Base-by-base conservation (phyloP, 2,888 invertebrate genomes). In the Amphimallon solstitiale region DNA sequence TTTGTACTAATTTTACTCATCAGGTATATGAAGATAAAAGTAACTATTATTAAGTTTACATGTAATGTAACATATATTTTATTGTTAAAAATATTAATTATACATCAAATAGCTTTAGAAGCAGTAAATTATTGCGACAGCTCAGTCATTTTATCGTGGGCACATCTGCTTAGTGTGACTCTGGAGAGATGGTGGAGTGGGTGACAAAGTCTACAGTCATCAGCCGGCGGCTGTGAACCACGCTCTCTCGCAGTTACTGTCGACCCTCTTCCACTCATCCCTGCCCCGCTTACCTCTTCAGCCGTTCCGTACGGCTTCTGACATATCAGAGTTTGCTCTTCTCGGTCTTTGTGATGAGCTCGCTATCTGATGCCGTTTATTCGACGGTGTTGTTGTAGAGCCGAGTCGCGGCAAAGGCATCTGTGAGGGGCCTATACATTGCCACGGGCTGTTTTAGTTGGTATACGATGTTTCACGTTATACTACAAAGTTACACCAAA, bases 191-290 rank as follows among this genome's bases (percentile, higher is more conserved):
- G 14, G 56, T 56, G 56, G 76, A 73, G 75, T 74, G 76, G 76
- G 76, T 76, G 77, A 77, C 77, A 76, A 77, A 76, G 76, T 77
- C 74, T 77, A 76, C 69, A 76, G 77, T 75, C 77, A 78, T 76
- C 78, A 75, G 75, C 75, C 75, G 76, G 73, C 76, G 76, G 66
- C 66, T 64, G 52, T 52, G 63, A 77, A 78, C 79, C 77, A 75
- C 75, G 72, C 67, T 72, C 74, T 69, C 72, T 76, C 75, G 71
- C 69, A 56, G 56, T 56, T 56, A 56, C 56, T 56, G 56, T 69
- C 70, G 75, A 76, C 76, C 74, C 76, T 77, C 75, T 66, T 62
- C 67, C 49, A 45, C 73, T 68, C 73, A 75, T 75, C 72, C 68
- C 68, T 70, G 73, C 77, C 76, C 74, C 76, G 76, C 75, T 65